phyloP scores from a whole-genome alignment of 2,113 vertebrate genomes.

The Nycticorax nycticorax region DNA sequence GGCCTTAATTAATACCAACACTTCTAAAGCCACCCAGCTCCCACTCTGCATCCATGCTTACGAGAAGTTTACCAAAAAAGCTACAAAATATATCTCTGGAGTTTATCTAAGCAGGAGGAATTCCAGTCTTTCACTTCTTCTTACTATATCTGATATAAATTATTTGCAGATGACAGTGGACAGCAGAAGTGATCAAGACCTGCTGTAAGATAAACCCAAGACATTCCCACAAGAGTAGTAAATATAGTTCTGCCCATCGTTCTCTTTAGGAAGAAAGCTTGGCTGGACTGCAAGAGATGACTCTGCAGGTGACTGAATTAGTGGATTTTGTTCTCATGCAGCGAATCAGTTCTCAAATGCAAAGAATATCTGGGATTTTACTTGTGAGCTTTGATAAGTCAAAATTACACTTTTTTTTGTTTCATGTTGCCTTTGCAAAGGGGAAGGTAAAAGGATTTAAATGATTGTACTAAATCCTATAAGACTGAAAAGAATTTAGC shows the following conservation, averaged over 20 bases:
- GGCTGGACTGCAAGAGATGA: not conserved
- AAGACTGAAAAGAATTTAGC: not conserved
- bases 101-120: not conserved
- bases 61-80: not conserved
- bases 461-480: not conserved
- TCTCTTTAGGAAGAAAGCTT: not conserved
- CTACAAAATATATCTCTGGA: not conserved
- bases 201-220: not conserved
- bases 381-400: not conserved
- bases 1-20: not conserved
- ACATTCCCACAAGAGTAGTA: not conserved
- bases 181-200: not conserved
- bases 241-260: fast-evolving
- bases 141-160: not conserved
- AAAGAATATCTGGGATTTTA: not conserved
- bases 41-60: not conserved
- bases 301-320: not conserved
- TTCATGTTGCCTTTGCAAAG: not conserved
- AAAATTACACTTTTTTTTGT: not conserved
- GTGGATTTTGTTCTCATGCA: not conserved
- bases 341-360: not conserved
- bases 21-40: not conserved
- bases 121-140: not conserved
- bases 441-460: not conserved
- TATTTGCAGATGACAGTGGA: not conserved